Percentiles rank a stretch among this genome's conserved stretches.
Evolutionary conservation across 2,888 invertebrate genomes (phyloP).

Genomic region (Hecatera dysodea): DNA sequence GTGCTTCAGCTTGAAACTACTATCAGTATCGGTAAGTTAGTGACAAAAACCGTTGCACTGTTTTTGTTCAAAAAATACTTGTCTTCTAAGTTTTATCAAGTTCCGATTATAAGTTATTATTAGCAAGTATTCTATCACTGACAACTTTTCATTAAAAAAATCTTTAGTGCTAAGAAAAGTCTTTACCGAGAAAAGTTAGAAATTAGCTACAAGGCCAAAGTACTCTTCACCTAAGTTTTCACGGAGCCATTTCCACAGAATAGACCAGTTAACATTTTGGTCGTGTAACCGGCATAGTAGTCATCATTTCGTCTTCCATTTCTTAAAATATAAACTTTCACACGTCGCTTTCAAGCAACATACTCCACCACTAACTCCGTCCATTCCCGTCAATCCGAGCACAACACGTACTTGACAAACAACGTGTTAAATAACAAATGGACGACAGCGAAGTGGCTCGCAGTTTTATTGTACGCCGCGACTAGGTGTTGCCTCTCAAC

Average conservation of each 20-base stretch:
- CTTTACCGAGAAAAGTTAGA: too few relatives aligned
- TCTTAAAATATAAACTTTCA: not conserved
- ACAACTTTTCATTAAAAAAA: too few relatives aligned
- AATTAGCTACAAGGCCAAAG: not conserved
- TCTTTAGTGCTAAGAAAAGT: too few relatives aligned
- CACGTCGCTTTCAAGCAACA: not conserved
- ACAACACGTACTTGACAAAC: conserved; percentile 50
- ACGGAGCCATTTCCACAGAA: not conserved
- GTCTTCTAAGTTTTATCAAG: too few relatives aligned
- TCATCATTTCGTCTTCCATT: too few relatives aligned
- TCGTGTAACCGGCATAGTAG: too few relatives aligned
- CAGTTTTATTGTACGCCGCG: conserved; percentile 63
- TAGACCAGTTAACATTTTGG: too few relatives aligned
- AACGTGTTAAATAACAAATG: conserved; percentile 66
- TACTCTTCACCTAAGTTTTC: too few relatives aligned
- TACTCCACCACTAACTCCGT: not conserved
- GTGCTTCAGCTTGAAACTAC: not conserved
- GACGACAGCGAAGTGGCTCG: conserved; percentile 62
- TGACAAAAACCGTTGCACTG: not conserved
- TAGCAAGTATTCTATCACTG: too few relatives aligned
- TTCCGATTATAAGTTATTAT: too few relatives aligned
- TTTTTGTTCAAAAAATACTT: too few relatives aligned
- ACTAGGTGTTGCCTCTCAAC: conserved; percentile 68
- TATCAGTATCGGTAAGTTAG: not conserved
- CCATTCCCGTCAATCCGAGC: conserved; percentile 25